Conservation (phyloP, 2,888 invertebrate genomes). For the Prosopocoilus inquinatus region DNA sequence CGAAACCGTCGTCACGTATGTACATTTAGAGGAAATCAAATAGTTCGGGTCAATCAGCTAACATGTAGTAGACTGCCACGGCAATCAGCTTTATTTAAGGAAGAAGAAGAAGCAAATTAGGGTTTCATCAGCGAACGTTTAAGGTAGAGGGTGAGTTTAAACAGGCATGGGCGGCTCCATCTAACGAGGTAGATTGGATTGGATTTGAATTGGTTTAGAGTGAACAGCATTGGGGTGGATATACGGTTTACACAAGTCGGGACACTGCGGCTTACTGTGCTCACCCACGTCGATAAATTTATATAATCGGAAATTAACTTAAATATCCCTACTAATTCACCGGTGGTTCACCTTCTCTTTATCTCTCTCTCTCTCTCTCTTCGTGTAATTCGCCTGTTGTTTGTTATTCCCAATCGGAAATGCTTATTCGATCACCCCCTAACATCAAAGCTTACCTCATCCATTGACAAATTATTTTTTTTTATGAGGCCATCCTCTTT, state of each 20-base stretch:
- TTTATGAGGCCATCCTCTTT: too few relatives aligned
- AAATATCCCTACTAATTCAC: neutral
- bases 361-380: too few relatives aligned
- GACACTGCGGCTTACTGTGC: conserved; percentile 1
- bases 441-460: too few relatives aligned
- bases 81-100: conserved; percentile 47
- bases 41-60: conserved; percentile 16
- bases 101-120: conserved; percentile 48
- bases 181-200: conserved; percentile 50
- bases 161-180: conserved; percentile 46
- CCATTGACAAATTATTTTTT: too few relatives aligned
- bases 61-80: conserved; percentile 16
- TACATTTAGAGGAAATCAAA: conserved; percentile 14
- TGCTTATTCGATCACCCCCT: too few relatives aligned
- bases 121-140: conserved; percentile 48
- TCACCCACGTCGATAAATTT: conserved; percentile 7
- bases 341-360: too few relatives aligned
- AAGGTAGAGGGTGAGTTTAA: conserved; percentile 46
- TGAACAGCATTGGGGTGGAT: conserved; percentile 48
- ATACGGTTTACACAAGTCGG: conserved; percentile 36
- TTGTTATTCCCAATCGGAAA: too few relatives aligned
- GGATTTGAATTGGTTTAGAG: conserved; percentile 50
- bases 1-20: too few relatives aligned
- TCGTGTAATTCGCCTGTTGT: too few relatives aligned
- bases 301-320: neutral